Evolutionary conservation across 1,140 invertebrate genomes (phyloP).

Genomic region (Zaprionus vittiger): DNA sequence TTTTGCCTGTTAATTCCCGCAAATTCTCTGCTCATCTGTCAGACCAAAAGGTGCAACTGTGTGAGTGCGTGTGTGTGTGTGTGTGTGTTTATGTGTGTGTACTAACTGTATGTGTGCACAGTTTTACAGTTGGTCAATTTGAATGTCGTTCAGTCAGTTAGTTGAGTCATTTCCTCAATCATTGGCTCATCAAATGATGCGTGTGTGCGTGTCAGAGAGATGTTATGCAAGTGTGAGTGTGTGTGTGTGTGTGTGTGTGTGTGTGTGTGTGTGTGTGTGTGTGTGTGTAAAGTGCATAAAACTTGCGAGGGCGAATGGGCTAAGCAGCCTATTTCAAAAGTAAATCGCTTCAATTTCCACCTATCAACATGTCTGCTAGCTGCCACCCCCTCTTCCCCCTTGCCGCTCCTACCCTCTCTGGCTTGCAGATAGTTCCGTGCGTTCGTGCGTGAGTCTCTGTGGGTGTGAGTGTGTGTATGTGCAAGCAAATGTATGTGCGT

Average conservation of each 20-base stretch:
- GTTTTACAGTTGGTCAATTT: constrained; percentile 21
- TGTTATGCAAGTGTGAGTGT: background rate
- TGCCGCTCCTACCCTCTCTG: constrained; percentile 2
- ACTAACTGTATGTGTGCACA: background rate
- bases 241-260: constrained; percentile 11
- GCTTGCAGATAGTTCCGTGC: constrained; percentile 17
- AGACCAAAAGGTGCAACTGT: background rate
- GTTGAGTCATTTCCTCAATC: constrained; percentile 10
- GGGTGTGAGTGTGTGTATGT: constrained; percentile 1
- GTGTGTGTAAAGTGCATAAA: constrained; percentile 40
- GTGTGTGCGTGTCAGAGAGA: constrained; percentile 10
- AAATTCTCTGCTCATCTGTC: constrained; percentile 38
- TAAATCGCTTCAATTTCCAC: constrained; percentile 81
- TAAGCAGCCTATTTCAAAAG: constrained; percentile 57
- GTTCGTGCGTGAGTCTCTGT: constrained; percentile 1
- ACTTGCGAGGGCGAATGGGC: constrained; percentile 17
- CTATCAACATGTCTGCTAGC: constrained; percentile 77
- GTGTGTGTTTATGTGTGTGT: constrained; percentile 2
- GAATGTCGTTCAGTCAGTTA: constrained; percentile 24
- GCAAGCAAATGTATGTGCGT: constrained; percentile 22
- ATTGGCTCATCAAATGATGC: constrained; percentile 15
- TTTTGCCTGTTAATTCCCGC: constrained; percentile 36
- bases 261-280: too few relatives aligned
- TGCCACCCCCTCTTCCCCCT: constrained; percentile 9
- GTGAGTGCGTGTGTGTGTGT: background rate